Evolutionary conservation across 2,888 invertebrate species (phyloP).

Genomic region (Rhagonycha fulva): DNA sequence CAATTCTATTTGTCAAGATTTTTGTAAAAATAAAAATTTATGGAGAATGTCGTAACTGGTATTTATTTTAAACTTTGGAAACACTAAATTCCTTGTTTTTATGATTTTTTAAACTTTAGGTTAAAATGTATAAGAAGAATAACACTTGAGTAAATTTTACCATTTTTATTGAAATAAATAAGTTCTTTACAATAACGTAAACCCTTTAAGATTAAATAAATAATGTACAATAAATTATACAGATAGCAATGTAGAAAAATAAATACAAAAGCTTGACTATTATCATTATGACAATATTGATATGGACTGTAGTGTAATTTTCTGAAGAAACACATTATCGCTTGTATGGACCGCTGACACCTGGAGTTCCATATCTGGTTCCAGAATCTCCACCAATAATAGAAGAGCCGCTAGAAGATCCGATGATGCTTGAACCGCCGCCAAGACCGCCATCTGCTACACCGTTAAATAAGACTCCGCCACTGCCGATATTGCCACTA

Average conservation of each 20-base stretch:
- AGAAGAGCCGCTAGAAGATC: not conserved
- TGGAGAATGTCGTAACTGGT: no score
- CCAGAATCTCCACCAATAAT: not conserved
- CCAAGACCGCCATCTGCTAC: not conserved
- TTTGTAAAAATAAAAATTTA: no score
- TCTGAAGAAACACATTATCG: constrained; percentile 25
- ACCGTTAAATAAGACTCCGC: not conserved
- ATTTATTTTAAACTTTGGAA: no score
- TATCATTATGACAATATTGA: not conserved
- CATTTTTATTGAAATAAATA: not conserved
- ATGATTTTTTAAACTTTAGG: not conserved
- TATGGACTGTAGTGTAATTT: not conserved
- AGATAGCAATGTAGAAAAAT: constrained; percentile 45
- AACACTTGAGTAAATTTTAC: not conserved
- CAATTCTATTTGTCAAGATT: no score
- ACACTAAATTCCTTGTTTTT: no score
- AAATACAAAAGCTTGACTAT: constrained; percentile 29
- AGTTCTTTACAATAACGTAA: not conserved
- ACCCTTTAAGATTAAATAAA: not conserved
- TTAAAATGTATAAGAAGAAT: not conserved
- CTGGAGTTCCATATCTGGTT: constrained; percentile 23
- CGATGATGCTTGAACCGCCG: not conserved
- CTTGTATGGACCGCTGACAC: constrained; percentile 41
- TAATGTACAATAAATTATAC: not conserved
- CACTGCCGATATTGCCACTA: not conserved